Evolutionary conservation across 2,113 vertebrate species (phyloP).

Genomic region (Nyctereutes procyonoides): DNA sequence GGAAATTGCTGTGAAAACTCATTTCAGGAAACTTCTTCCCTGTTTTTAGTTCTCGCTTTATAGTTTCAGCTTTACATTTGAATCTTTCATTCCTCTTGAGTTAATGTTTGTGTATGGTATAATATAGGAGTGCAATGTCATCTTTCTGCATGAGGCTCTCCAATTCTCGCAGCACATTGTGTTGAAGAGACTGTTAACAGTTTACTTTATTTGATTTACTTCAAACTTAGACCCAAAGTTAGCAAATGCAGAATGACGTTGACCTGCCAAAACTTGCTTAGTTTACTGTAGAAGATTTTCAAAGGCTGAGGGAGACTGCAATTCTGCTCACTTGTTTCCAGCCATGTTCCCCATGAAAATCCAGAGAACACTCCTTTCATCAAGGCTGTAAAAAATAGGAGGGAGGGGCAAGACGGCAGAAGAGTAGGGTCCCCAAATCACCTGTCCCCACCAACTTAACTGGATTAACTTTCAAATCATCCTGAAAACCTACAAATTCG

Average conservation of each 20-base stretch:
- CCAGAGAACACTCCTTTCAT: too few relatives aligned
- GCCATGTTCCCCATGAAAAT: too few relatives aligned
- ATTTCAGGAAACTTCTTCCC: background rate
- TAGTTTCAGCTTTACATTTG: background rate
- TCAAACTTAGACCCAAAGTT: background rate
- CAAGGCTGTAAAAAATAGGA: too few relatives aligned
- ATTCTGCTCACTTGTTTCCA: too few relatives aligned
- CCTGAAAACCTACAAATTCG: too few relatives aligned
- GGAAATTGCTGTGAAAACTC: background rate
- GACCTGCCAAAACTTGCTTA: background rate
- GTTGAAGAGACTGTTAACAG: background rate
- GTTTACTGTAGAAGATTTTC: background rate
- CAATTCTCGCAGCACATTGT: background rate
- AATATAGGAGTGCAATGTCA: background rate
- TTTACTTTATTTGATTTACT: background rate
- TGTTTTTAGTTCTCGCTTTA: background rate
- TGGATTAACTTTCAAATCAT: too few relatives aligned
- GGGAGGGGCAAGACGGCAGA: too few relatives aligned
- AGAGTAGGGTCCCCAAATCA: too few relatives aligned
- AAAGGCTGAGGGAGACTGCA: background rate
- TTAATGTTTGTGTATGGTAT: background rate
- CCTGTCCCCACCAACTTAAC: too few relatives aligned
- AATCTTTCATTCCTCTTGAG: background rate
- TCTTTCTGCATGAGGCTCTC: background rate
- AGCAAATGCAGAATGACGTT: background rate